These are phyloP conservation scores for Pammene fasciana DNA, from an alignment of 2,888 invertebrate genomes.

Conservation along the genomic window DNA sequence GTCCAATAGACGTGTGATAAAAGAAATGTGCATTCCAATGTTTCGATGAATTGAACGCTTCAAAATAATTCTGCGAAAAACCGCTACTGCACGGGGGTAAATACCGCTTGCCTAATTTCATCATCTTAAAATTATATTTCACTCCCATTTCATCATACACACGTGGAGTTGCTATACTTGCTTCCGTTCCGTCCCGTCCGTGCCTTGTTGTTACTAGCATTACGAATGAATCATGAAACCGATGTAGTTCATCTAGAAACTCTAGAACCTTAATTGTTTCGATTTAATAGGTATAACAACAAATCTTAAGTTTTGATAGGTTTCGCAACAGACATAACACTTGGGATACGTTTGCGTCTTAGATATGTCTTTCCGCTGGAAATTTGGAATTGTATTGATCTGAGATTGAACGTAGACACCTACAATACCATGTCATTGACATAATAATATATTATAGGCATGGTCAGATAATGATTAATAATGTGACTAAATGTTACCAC, in stretches of 20 bases:
- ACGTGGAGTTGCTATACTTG: background rate
- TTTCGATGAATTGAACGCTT: too few relatives aligned
- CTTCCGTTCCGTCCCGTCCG: background rate
- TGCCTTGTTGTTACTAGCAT: background rate
- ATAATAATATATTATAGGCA: too few relatives aligned
- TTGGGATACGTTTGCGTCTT: too few relatives aligned
- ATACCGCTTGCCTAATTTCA: conserved; percentile 1
- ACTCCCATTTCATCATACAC: conserved; percentile 29
- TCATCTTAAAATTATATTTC: conserved; percentile 20
- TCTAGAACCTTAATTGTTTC: background rate
- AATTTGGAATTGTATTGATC: too few relatives aligned
- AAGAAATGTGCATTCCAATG: background rate
- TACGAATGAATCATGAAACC: background rate
- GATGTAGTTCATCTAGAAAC: background rate
- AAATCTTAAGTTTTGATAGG: background rate
- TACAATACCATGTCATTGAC: too few relatives aligned
- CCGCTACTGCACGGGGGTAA: too few relatives aligned
- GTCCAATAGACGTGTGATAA: background rate
- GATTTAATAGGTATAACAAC: background rate
- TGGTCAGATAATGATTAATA: too few relatives aligned
- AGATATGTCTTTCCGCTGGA: too few relatives aligned
- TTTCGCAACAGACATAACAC: too few relatives aligned
- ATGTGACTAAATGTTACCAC: too few relatives aligned
- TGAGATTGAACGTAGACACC: too few relatives aligned
- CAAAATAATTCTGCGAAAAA: too few relatives aligned